A percentile compares a stretch with the other conserved stretches of the same genome.
Evolutionary conservation across 2,113 vertebrate species (phyloP).

Genomic region (Butorides virescens): DNA sequence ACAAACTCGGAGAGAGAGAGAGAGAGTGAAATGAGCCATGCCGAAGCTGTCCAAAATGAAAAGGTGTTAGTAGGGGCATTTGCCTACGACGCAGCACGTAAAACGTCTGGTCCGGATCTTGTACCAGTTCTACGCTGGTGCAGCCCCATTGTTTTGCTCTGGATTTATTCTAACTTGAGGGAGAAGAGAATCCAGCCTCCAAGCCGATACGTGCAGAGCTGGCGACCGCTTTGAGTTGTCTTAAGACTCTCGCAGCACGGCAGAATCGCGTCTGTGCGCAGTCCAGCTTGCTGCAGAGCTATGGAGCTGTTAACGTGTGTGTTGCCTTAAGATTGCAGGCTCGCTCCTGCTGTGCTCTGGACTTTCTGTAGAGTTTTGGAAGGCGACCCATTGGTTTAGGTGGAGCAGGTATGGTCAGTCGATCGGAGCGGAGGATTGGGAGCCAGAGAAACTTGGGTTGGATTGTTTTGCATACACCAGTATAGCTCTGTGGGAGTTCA

Average conservation of each 20-base stretch:
- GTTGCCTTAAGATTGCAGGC: conserved; percentile 13
- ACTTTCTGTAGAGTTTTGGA: background rate
- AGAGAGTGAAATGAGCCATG: background rate
- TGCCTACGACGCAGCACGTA: background rate
- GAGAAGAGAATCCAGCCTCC: background rate
- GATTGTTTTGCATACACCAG: background rate
- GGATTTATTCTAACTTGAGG: background rate
- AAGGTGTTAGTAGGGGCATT: background rate
- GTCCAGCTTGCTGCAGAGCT: background rate
- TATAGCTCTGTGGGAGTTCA: background rate
- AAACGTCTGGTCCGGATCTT: background rate
- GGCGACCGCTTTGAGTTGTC: background rate
- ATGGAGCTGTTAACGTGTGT: background rate
- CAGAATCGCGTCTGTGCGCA: background rate
- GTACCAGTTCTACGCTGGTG: background rate
- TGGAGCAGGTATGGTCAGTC: background rate
- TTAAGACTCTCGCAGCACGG: background rate
- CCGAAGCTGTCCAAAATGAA: background rate
- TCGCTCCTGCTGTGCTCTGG: background rate
- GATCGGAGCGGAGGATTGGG: background rate
- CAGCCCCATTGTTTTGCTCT: background rate
- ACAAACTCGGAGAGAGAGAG: background rate
- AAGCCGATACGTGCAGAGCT: background rate
- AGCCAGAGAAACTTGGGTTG: background rate
- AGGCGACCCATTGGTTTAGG: background rate